Conservation (phyloP, 2,797 vertebrate genomes). For the Xyrichtys novacula region DNA sequence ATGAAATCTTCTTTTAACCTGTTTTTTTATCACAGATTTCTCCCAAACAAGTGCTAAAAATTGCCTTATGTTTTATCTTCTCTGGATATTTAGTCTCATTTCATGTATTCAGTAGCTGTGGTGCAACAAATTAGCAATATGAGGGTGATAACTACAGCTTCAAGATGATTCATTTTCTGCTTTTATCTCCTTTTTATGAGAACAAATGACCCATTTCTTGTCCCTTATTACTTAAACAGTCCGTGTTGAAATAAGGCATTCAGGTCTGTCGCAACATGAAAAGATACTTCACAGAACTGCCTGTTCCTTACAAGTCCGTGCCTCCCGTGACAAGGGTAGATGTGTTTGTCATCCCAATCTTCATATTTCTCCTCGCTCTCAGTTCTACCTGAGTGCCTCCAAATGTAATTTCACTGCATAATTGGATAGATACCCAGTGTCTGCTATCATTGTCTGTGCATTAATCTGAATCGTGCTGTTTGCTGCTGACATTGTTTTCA, state of each 20-base stretch:
- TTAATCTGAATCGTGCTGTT: constrained; percentile 77
- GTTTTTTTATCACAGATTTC: not conserved
- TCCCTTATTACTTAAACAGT: constrained; percentile 29
- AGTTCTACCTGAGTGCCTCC: constrained; percentile 80
- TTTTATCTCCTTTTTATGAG: not conserved
- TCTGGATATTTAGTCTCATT: constrained; percentile 29
- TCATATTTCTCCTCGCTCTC: constrained; percentile 65
- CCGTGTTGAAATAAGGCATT: constrained; percentile 18
- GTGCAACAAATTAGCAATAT: constrained; percentile 12
- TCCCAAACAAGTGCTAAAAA: constrained; percentile 16
- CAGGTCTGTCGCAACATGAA: constrained; percentile 13
- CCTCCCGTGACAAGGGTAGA: constrained; percentile 63
- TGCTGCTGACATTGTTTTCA: constrained; percentile 78
- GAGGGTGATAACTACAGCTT: constrained; percentile 11
- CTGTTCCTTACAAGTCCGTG: constrained; percentile 27
- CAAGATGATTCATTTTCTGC: constrained; percentile 1
- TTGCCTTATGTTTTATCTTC: constrained; percentile 30
- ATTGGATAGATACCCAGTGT: constrained; percentile 80
- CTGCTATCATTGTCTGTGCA: constrained; percentile 77
- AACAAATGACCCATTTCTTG: constrained; percentile 1
- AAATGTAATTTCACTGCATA: constrained; percentile 82
- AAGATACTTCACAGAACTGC: constrained; percentile 16
- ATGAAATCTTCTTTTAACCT: constrained; percentile 24
- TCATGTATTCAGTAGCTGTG: constrained; percentile 1
- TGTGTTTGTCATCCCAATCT: constrained; percentile 69